Conservation (phyloP, 64 coral and sea anemone genomes). For the Acropora yongei region DNA sequence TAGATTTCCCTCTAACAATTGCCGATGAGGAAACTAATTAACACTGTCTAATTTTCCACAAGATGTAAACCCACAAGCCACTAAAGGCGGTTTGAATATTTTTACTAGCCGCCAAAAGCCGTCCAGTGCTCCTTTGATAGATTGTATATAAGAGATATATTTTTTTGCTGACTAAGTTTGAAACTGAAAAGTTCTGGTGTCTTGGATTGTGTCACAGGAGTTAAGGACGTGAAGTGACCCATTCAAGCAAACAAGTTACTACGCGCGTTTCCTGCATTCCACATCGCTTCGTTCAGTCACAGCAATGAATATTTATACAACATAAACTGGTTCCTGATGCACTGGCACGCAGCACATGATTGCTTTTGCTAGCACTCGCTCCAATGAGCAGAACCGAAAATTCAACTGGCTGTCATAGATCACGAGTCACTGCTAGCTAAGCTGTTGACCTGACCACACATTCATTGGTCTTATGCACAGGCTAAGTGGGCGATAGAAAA, state of each 20-base stretch:
- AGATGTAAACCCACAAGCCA: no score
- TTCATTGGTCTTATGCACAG: background rate
- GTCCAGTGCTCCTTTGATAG: background rate
- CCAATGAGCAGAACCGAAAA: background rate
- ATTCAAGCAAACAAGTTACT: slow-evolving; percentile 22
- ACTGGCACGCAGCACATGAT: slow-evolving; percentile 19
- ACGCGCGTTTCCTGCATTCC: slow-evolving; percentile 36
- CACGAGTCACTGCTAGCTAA: background rate
- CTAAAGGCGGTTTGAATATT: no score
- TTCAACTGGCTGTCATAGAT: background rate
- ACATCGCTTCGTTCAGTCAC: slow-evolving; percentile 52
- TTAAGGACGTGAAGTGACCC: slow-evolving; percentile 16
- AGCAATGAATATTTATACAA: slow-evolving; percentile 50
- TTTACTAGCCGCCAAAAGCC: no score
- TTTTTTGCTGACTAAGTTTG: no score
- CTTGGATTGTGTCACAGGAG: background rate
- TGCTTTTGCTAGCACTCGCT: slow-evolving; percentile 20
- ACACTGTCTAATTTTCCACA: no score
- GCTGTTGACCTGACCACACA: background rate
- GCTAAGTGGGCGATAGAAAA: background rate
- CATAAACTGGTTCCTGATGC: background rate
- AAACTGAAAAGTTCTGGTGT: background rate
- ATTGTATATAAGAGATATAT: background rate
- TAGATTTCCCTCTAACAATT: background rate
- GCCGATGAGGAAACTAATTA: background rate